A percentile compares a stretch with the other conserved stretches of the same genome.
Conservation (phyloP, 2,888 invertebrate species). For the Seira ritae region DNA sequence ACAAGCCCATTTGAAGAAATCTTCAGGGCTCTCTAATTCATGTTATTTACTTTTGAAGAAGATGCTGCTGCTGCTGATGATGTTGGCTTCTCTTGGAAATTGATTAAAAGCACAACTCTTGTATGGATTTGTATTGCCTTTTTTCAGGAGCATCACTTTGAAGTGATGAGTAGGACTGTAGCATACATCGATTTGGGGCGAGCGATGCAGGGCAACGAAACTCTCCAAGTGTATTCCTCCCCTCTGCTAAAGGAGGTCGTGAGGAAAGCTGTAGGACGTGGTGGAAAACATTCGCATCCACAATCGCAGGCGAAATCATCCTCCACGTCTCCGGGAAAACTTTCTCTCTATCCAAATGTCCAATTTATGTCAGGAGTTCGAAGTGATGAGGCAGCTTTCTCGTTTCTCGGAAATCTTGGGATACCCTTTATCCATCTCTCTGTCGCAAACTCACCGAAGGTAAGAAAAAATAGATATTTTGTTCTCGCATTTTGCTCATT, state of each 20-base stretch:
- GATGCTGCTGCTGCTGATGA: too few species aligned
- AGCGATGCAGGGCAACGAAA: slow-evolving; percentile 70
- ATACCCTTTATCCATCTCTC: slow-evolving; percentile 70
- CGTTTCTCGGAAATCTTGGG: slow-evolving; percentile 72
- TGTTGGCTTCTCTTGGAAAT: too few species aligned
- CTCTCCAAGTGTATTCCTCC: slow-evolving; percentile 72
- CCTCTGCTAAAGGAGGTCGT: slow-evolving; percentile 71
- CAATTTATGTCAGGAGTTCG: slow-evolving; percentile 70
- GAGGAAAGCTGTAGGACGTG: slow-evolving; percentile 69
- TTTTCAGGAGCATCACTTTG: slow-evolving; percentile 73
- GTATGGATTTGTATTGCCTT: slow-evolving; percentile 8
- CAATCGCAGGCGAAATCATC: background rate
- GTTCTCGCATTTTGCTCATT: too few species aligned
- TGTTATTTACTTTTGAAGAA: too few species aligned
- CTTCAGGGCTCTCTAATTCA: too few species aligned
- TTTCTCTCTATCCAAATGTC: slow-evolving; percentile 57
- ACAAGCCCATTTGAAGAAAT: too few species aligned
- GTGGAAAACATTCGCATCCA: slow-evolving; percentile 62
- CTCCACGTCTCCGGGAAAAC: slow-evolving; percentile 34
- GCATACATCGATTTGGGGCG: slow-evolving; percentile 63
- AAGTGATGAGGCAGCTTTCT: slow-evolving; percentile 70
- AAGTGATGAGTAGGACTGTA: slow-evolving; percentile 70
- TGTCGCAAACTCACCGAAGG: slow-evolving; percentile 71
- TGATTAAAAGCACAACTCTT: too few species aligned
- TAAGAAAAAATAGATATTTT: too few species aligned